Conservation (phyloP, 2,888 invertebrate species). For the Lordiphosa fenestrarum region DNA sequence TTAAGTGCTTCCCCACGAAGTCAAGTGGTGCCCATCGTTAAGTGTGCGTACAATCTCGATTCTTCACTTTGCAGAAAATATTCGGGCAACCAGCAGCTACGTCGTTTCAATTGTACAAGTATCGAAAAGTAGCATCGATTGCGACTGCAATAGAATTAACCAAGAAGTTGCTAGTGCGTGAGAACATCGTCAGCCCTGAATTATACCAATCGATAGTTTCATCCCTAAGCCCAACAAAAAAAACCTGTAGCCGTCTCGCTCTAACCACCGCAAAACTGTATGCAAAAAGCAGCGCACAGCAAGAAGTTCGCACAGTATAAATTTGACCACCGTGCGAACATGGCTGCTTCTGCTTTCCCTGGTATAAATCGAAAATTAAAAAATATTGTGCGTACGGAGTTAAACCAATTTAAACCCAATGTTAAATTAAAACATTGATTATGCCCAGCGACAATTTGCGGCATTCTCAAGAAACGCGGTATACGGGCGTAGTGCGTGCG, state of each 20-base stretch:
- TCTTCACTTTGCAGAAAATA: too few species aligned
- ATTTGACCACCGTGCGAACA: slow-evolving; percentile 85
- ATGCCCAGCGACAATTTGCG: slow-evolving; percentile 29
- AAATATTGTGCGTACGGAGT: slow-evolving; percentile 58
- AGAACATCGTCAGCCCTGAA: background rate
- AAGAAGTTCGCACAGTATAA: slow-evolving; percentile 86
- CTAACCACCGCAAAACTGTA: slow-evolving; percentile 26
- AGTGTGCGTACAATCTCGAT: too few species aligned
- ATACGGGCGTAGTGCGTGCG: slow-evolving; percentile 8
- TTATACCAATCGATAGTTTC: slow-evolving; percentile 11
- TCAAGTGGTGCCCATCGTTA: too few species aligned
- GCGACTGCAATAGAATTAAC: too few species aligned
- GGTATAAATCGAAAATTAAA: slow-evolving; percentile 80
- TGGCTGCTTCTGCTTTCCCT: slow-evolving; percentile 83
- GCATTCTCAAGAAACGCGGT: slow-evolving; percentile 11
- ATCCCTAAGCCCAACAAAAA: too few species aligned
- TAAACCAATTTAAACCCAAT: slow-evolving; percentile 74
- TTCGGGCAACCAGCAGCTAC: too few species aligned
- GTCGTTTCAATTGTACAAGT: too few species aligned
- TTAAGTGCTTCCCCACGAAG: too few species aligned
- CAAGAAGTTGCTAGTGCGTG: too few species aligned
- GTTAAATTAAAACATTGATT: slow-evolving; percentile 74
- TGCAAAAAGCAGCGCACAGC: slow-evolving; percentile 36
- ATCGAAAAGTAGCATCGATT: too few species aligned
- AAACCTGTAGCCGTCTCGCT: slow-evolving; percentile 3